A percentile compares a stretch with the other conserved stretches of the same genome.
Conservation (phyloP, 1,140 invertebrate genomes). For the Diorhabda carinulata region DNA sequence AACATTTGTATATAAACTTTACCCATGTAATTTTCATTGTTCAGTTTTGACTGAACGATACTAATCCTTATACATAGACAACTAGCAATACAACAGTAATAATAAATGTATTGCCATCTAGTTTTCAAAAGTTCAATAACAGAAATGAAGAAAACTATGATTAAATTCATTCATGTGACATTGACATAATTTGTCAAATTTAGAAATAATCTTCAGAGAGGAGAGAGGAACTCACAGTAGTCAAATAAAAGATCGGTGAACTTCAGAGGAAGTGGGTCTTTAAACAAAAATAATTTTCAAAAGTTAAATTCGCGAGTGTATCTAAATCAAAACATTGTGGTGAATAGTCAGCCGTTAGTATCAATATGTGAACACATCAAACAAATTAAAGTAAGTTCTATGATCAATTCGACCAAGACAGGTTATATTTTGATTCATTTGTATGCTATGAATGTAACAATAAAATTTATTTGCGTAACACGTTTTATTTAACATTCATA, state of each 20-base stretch:
- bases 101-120: background rate
- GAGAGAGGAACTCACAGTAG: background rate
- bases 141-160: no score
- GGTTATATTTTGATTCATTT: conserved; percentile 26
- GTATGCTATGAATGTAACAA: conserved; percentile 16
- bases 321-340: no score
- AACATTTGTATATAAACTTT: no score
- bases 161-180: background rate
- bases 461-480: conserved; percentile 26
- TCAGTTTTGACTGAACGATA: no score
- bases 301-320: no score
- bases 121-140: no score
- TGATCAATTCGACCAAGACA: background rate
- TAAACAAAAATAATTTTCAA: no score
- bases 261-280: no score
- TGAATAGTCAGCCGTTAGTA: background rate
- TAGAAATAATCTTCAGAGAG: background rate
- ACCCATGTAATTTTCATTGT: no score
- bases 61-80: background rate
- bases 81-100: background rate
- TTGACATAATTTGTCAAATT: background rate
- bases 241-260: background rate
- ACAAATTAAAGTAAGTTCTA: background rate
- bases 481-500: conserved; percentile 17
- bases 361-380: conserved; percentile 8